These are phyloP conservation scores for Propsilocerus akamusi DNA, from an alignment of 1,140 invertebrate species.

Conservation along the genomic window DNA sequence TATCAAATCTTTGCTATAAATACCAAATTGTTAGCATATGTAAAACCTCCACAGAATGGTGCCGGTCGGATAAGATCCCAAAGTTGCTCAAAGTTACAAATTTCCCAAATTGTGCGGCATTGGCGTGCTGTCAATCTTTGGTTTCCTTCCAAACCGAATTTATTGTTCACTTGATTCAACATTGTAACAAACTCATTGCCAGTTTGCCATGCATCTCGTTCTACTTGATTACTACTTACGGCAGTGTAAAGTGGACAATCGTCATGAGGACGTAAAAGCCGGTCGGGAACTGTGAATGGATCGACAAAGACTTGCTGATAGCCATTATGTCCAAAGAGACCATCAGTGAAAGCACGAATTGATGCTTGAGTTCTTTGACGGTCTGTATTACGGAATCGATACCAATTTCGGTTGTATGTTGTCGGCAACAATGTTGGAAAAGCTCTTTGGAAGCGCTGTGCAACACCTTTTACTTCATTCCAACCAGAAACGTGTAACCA, in stretches of 20 bases:
- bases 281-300: not conserved
- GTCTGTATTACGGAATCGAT: not conserved
- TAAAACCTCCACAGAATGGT: not conserved
- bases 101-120: not conserved
- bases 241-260: not conserved
- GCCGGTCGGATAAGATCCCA: not conserved
- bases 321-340: not conserved
- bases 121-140: not conserved
- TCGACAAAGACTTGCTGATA: not conserved
- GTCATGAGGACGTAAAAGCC: not conserved
- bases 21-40: not conserved
- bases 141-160: not conserved
- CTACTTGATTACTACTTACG: not conserved
- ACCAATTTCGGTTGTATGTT: not conserved
- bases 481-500: constrained; percentile 30
- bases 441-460: not conserved
- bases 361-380: not conserved
- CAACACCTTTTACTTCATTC: not conserved
- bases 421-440: not conserved
- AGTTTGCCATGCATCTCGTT: not conserved
- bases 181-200: not conserved
- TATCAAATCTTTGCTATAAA: no score
- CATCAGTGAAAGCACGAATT: not conserved
- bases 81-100: not conserved
- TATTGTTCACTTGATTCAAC: not conserved